Evolutionary conservation across 2,888 invertebrate genomes (phyloP), one percentile per base, ranked within the genome.

Genomic region (Troides oblongomaculatus): DNA sequence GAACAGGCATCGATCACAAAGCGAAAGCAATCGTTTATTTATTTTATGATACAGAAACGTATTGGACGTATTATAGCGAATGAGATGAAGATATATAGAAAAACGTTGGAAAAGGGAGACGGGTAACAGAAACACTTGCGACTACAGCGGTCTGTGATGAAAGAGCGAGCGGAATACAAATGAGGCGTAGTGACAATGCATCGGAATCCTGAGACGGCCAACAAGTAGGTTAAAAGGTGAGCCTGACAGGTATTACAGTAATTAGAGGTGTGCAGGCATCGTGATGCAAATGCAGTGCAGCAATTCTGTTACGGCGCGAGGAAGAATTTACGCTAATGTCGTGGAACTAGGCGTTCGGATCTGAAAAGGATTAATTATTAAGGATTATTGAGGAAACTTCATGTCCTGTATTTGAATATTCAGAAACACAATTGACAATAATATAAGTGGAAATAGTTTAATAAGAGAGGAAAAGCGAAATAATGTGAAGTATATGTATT

Each of bases 161-260:
- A 85, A 86, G 81, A 78, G 74, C 74, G 82, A 76, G 76, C 77
- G 75, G 83, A 80, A 81, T 82, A 81, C 85, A 81, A 88, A 89
- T 89, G 86, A 88, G 81, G 72, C 66, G 60, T 79, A 75, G 79
- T 81, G 83, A 90, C 90, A 91, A 90, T 89, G 85, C 83, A 75
- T 79, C 82, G 89, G 90, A 86, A 88, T 89, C 87, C 84, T 85
- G 81, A 83, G 81, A 74, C 79, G 81, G 74, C 77, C 80, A 78
- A 79, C 88, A 90, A 90, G 82, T 91, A 82, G 92, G 91, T 91
- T 91, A 90, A 90, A 91, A 90, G 90, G 91, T 91, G 90, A 90
- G 83, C 80, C 83, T 84, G 83, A 74, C 85, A 84, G 82, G 80
- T 86, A 86, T 88, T 87, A 86, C 85, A 83, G 87, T 86, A 89